Evolutionary conservation across 2,888 invertebrate genomes (phyloP).

Genomic region (Poecilobothrus nobilitatus): DNA sequence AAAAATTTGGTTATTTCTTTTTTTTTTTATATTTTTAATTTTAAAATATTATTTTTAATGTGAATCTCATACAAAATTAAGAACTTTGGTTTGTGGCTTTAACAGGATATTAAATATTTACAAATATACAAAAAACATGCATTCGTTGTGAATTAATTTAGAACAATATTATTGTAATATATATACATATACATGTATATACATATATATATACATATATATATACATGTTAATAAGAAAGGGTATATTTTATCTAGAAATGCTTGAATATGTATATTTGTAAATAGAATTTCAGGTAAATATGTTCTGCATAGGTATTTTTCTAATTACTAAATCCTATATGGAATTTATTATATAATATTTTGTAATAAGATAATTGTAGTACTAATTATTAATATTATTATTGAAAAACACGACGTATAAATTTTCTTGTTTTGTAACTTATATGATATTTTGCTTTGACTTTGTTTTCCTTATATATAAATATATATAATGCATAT

Average conservation of each 20-base stretch:
- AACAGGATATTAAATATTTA: constrained; percentile 4
- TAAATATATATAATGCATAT: neutral
- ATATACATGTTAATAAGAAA: neutral
- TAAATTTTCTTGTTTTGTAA: neutral
- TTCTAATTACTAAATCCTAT: neutral
- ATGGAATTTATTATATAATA: no score
- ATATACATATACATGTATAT: no score
- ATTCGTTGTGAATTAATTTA: neutral
- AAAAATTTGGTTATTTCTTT: neutral
- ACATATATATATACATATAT: no score
- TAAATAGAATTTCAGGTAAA: neutral
- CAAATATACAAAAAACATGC: neutral
- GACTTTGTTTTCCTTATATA: neutral
- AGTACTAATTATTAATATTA: no score
- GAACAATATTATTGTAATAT: no score
- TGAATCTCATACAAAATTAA: constrained; percentile 1
- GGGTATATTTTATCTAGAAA: neutral
- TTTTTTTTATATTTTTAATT: neutral
- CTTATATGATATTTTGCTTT: neutral
- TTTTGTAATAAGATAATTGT: no score
- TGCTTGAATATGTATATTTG: neutral
- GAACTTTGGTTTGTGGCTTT: neutral
- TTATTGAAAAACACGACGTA: no score
- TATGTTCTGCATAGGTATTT: neutral
- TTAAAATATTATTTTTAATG: neutral